These are phyloP conservation scores for Zosterops japonicus DNA, from an alignment of 2,113 vertebrate species.

Conservation along the genomic window DNA sequence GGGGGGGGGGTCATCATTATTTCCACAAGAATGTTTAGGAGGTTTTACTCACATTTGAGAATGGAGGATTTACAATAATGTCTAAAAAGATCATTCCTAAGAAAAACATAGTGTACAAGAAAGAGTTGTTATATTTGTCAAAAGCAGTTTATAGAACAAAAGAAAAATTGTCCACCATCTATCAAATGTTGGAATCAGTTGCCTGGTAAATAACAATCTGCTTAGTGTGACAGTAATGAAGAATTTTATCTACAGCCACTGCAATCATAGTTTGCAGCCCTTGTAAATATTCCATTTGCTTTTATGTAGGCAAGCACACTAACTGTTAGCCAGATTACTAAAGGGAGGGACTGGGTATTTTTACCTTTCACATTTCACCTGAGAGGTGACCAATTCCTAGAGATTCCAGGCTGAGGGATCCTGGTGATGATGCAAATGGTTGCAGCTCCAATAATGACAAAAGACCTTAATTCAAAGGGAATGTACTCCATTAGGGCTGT, in stretches of 20 bases:
- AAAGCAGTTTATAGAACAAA: constrained; percentile 33
- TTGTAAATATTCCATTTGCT: constrained; percentile 35
- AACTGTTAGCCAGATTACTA: not conserved
- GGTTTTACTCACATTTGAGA: constrained; percentile 1
- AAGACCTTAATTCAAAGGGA: not conserved
- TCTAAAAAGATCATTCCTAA: constrained; percentile 35
- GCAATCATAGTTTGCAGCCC: constrained; percentile 15
- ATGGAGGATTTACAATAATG: not conserved
- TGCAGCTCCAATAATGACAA: not conserved
- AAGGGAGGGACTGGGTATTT: not conserved
- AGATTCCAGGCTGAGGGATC: not conserved
- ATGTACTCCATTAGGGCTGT: not conserved
- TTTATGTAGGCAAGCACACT: not conserved
- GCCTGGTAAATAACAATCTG: constrained; percentile 45
- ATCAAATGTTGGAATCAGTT: constrained; percentile 10
- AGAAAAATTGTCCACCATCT: not conserved
- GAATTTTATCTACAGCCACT: constrained; percentile 41
- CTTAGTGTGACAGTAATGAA: constrained; percentile 28
- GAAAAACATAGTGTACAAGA: not conserved
- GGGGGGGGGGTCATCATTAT: not conserved
- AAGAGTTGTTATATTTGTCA: constrained; percentile 18
- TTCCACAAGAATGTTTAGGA: not conserved
- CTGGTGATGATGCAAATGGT: not conserved
- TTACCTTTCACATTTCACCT: not conserved
- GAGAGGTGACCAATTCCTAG: not conserved